Conservation (phyloP, 1,140 invertebrate genomes). For the Chlorops oryzae region DNA sequence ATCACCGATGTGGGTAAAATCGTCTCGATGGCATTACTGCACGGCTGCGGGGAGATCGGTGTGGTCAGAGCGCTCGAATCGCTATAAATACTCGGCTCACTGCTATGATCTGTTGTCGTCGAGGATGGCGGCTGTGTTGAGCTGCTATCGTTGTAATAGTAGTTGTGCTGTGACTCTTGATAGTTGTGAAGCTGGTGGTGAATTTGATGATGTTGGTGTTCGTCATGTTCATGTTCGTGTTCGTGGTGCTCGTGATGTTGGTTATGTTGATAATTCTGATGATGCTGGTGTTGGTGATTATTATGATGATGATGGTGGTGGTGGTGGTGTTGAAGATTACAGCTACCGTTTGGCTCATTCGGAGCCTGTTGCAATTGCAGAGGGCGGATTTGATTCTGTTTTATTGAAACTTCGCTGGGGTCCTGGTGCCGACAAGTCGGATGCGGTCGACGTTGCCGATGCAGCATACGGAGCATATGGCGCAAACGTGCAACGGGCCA, state of each 20-base stretch:
- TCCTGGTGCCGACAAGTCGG: constrained; percentile 23
- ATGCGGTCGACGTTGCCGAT: constrained; percentile 33
- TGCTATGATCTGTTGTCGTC: constrained; percentile 21
- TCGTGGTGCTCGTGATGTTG: constrained; percentile 6
- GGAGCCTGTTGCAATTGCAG: constrained; percentile 22
- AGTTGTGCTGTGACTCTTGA: constrained; percentile 20
- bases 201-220: background rate
- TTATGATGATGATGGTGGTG: constrained; percentile 6
- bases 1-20: constrained; percentile 45
- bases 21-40: constrained; percentile 23
- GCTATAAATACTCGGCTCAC: constrained; percentile 43
- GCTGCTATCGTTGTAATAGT: constrained; percentile 20
- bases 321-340: too few species aligned
- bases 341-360: background rate
- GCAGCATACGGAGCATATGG: constrained; percentile 40
- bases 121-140: constrained; percentile 12
- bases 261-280: too few species aligned
- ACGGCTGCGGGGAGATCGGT: constrained; percentile 4
- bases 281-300: constrained; percentile 13
- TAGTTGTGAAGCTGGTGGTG: constrained; percentile 15
- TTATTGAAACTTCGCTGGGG: constrained; percentile 12
- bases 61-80: constrained; percentile 16
- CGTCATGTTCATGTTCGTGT: background rate
- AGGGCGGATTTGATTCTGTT: constrained; percentile 45
- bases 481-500: constrained; percentile 29